These are phyloP conservation scores for Trinorchestia longiramus DNA, from an alignment of 1,140 invertebrate species.

Conservation along the genomic window DNA sequence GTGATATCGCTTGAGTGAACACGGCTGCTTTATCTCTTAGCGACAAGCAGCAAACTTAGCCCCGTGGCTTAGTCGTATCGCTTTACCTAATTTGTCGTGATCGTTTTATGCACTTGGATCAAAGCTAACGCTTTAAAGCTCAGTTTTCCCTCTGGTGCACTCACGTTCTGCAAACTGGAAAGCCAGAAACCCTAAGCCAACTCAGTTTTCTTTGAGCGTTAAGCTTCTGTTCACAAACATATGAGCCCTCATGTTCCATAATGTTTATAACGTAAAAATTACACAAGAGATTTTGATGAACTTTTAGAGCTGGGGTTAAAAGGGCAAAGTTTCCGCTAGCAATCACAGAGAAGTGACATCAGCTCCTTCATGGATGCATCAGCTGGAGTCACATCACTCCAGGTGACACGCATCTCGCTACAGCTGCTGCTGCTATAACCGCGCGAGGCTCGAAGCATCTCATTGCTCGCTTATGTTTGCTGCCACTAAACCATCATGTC, in stretches of 20 bases:
- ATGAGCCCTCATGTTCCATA: not conserved
- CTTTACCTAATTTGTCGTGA: too few species aligned
- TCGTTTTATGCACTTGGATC: not conserved
- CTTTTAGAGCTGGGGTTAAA: not conserved
- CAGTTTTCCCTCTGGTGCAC: not conserved
- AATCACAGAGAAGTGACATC: not conserved
- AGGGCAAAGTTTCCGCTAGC: not conserved
- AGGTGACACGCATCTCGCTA: too few species aligned
- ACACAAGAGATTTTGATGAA: not conserved
- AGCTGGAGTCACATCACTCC: too few species aligned
- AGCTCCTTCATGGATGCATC: too few species aligned
- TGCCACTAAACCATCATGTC: too few species aligned
- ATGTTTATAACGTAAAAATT: not conserved
- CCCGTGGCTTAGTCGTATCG: too few species aligned
- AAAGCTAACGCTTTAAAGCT: not conserved
- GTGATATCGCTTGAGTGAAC: too few species aligned
- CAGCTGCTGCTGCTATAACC: too few species aligned
- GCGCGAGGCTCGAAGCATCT: too few species aligned
- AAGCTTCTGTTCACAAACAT: not conserved
- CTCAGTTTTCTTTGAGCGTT: not conserved
- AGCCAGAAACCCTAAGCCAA: not conserved
- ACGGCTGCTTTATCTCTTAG: too few species aligned
- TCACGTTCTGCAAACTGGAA: not conserved
- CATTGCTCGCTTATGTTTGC: too few species aligned
- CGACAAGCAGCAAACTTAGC: too few species aligned